Evolutionary conservation across 1,140 invertebrate species (phyloP), one percentile per base, ranked within the genome.

Genomic region (Asbolus verrucosus): DNA sequence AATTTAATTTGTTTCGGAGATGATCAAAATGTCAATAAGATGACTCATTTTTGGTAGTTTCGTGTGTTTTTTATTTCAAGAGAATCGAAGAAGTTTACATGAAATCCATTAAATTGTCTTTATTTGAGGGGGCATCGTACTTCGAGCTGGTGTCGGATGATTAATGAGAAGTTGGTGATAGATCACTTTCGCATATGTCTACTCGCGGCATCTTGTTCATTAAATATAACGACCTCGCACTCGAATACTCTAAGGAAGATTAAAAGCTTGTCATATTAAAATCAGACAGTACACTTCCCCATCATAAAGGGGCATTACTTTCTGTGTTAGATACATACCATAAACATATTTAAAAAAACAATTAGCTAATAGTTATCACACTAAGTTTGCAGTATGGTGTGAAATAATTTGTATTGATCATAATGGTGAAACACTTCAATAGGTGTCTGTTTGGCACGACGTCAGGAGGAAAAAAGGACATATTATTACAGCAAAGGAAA

Each of bases 151-250:
- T 67, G 71, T 65, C 66, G 63, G 67, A 72, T 72, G 71, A 72
- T 72, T 69, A 72, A 72, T 69, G 71, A 63, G 65, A 63, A 65
- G 65, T 4, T 36, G 46, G 71, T 72, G 71, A 72, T 72, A 69
- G 71, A 72, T 72, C 66, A 63, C 41, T 72, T 72, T 72, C 71
- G 71, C 67, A 72, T 72, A 72, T 72, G 67, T 72, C 62, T 65
- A 65, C 36, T 15, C 31, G 61, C 63, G 66, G 71, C 71, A 72
- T 72, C 71, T 72, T 72, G 71, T 72, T 72, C 71, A 72, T 72
- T 72, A 72, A 46, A 69, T 65, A 50, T 65, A 71, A 72, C 71
- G 67, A 72, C 61, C 65, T 69, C 46, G 54, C 70, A 62, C 70
- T 65, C 46, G 24, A 69, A 69, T 65, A 39, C 36, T 62, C 31